Conservation (phyloP, 2,888 invertebrate genomes). For the Rapana venosa region DNA sequence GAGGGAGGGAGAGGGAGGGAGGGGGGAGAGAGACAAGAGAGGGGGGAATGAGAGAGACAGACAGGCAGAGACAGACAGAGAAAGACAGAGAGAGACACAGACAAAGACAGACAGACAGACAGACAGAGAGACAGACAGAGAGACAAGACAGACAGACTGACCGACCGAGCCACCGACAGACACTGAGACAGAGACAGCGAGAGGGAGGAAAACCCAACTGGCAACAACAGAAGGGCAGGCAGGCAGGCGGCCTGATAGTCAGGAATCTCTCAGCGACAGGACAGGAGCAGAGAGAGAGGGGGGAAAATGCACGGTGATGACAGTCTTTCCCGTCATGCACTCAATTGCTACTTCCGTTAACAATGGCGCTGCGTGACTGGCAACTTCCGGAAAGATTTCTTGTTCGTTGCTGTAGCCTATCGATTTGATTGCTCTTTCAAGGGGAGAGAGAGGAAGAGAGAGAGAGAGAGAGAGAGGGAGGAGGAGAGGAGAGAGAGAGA, state of each 20-base stretch:
- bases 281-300: not conserved
- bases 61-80: not conserved
- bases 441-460: not conserved
- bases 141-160: not conserved
- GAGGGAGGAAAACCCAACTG: not conserved
- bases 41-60: not conserved
- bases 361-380: conserved; percentile 15
- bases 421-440: not conserved
- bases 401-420: not conserved
- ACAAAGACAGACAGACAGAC: not conserved
- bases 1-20: not conserved
- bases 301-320: not conserved
- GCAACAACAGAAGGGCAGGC: not conserved
- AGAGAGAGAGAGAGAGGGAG: not conserved
- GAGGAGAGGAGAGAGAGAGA: not conserved
- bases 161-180: not conserved
- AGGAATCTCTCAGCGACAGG: not conserved
- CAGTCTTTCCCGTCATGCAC: not conserved
- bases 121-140: not conserved
- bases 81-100: not conserved
- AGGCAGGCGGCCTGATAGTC: not conserved
- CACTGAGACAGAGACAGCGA: not conserved
- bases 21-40: not conserved
- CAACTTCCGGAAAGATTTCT: conserved; percentile 15
- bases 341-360: not conserved